phyloP scores from a whole-genome alignment of 2,797 vertebrate species.

The Oryzias sinensis region DNA sequence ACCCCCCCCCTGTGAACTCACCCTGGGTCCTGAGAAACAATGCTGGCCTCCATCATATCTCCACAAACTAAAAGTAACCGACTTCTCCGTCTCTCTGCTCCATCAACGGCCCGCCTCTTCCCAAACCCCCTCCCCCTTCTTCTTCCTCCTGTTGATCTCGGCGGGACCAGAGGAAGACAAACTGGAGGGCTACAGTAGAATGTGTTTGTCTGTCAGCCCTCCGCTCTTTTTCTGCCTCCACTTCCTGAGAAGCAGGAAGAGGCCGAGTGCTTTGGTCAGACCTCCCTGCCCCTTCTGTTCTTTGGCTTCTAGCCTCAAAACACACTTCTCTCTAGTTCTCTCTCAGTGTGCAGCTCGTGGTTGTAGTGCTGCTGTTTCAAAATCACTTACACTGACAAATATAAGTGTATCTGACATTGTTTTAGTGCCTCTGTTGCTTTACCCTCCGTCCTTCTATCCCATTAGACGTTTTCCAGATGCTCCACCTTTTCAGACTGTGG shows the following conservation, averaged over 20 bases:
- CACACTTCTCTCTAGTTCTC: neutral
- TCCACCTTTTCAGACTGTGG: too few relatives aligned
- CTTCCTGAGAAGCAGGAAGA: conserved; percentile 72
- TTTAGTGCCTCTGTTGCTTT: too few relatives aligned
- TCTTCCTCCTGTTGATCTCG: conserved; percentile 37
- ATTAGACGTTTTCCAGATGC: too few relatives aligned
- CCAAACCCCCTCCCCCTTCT: conserved; percentile 13
- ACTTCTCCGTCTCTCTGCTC: conserved; percentile 31
- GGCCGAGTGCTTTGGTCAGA: conserved; percentile 40
- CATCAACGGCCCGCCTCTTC: conserved; percentile 56
- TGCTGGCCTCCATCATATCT: conserved; percentile 62
- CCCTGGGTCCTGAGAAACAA: conserved; percentile 49
- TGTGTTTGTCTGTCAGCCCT: conserved; percentile 41
- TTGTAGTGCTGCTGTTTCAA: too few relatives aligned
- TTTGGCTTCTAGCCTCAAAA: conserved; percentile 1
- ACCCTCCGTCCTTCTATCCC: too few relatives aligned
- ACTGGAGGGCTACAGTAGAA: conserved; percentile 48
- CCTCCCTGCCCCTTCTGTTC: conserved; percentile 29
- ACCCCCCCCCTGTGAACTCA: conserved; percentile 39
- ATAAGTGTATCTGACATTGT: too few relatives aligned
- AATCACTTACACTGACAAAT: too few relatives aligned
- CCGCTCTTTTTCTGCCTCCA: conserved; percentile 33
- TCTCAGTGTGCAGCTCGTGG: too few relatives aligned
- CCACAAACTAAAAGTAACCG: conserved; percentile 17
- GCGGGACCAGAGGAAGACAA: conserved; percentile 58